phyloP scores from a whole-genome alignment of 2,888 invertebrate species.

The Lithophane ornitopus region DNA sequence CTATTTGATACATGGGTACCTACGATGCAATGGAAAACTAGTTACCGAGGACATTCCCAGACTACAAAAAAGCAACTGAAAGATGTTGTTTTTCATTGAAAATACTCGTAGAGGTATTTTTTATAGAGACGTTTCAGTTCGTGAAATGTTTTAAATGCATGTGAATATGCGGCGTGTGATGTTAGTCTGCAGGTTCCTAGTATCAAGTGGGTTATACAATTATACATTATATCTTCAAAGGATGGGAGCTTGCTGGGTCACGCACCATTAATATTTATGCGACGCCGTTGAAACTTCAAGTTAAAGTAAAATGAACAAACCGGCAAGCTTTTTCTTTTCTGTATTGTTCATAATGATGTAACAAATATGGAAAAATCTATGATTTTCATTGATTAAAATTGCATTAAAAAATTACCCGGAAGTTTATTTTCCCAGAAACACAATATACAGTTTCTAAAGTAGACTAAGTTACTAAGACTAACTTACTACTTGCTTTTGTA shows the following conservation, averaged over 20 bases:
- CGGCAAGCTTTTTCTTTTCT: neutral
- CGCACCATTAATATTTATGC: conserved; percentile 42
- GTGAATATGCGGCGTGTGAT: neutral
- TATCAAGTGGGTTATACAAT: conserved; percentile 16
- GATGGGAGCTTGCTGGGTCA: conserved; percentile 37
- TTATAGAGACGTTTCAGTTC: neutral
- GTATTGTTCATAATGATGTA: neutral
- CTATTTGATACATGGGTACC: neutral
- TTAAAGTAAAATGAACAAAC: conserved; percentile 19
- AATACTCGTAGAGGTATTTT: neutral
- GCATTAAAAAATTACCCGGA: neutral
- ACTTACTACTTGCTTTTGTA: too few species aligned
- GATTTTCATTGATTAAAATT: neutral
- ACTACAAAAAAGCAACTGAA: neutral
- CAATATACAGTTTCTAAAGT: neutral
- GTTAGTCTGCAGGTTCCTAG: neutral
- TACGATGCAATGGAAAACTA: neutral
- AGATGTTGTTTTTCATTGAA: neutral
- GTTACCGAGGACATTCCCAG: neutral
- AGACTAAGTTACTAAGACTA: neutral
- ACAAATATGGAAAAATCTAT: neutral
- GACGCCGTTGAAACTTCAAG: conserved; percentile 22
- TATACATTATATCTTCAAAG: conserved; percentile 12
- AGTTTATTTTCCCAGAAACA: neutral
- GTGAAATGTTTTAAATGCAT: neutral